These are phyloP conservation scores for Allacma fusca DNA, from an alignment of 2,888 invertebrate species.

Conservation along the genomic window DNA sequence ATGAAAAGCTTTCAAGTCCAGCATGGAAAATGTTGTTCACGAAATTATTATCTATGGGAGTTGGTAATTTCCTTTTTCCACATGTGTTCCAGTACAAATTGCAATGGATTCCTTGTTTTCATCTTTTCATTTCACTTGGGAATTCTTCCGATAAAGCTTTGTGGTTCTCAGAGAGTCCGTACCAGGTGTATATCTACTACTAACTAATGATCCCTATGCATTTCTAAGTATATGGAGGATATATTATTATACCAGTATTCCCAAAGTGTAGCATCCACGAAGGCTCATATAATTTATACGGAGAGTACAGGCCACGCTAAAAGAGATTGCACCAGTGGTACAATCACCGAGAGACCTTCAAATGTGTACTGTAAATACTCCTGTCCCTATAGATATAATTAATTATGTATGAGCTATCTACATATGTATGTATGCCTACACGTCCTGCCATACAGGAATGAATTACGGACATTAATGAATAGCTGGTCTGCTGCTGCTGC, in stretches of 20 bases:
- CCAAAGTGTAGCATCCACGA: too few relatives aligned
- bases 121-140: not conserved
- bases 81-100: not conserved
- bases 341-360: too few relatives aligned
- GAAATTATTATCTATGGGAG: not conserved
- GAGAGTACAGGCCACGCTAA: too few relatives aligned
- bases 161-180: not conserved
- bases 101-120: constrained; percentile 1
- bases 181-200: not conserved
- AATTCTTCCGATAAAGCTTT: not conserved
- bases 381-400: too few relatives aligned
- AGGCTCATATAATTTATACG: too few relatives aligned
- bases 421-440: not conserved
- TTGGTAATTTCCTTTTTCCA: constrained; percentile 16
- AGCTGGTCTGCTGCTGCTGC: not conserved
- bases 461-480: constrained; percentile 17
- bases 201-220: not conserved
- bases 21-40: constrained; percentile 10
- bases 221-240: not conserved
- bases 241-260: too few relatives aligned
- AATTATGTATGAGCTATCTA: too few relatives aligned
- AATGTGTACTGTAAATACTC: too few relatives aligned
- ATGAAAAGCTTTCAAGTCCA: not conserved
- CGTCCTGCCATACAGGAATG: not conserved
- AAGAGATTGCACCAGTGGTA: too few relatives aligned